Evolutionary conservation across 1,140 invertebrate species (phyloP), one percentile per base, ranked within the genome.

Genomic region (Heliconius nattereri): DNA sequence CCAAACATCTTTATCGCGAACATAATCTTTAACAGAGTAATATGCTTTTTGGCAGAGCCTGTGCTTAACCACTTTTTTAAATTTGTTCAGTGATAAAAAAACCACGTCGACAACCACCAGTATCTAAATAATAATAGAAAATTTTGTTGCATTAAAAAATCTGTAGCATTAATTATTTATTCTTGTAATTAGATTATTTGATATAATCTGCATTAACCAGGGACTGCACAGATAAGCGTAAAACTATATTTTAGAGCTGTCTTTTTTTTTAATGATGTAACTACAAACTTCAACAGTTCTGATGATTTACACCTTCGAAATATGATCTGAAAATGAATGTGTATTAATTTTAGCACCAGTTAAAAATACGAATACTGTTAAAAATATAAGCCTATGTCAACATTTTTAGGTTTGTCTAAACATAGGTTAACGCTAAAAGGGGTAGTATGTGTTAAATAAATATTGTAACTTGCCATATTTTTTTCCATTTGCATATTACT

Each of bases 271-370:
- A 66, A 66, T 66, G 60, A 66, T 29, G 60, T 66, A 29, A 29
- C 60, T 66, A 66, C 60, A 66, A 66, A 66, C 60, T 66, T 66
- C 60, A 66, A 66, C 60, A 71, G 60, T 72, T 71, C 54, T 71
- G 40, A 70, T 79, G 79, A 83, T 83, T 81, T 81, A 83, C 78
- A 78, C 45, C 75, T 81, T 13, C 66, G 75, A 78, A 78, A 83
- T 78, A 74, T 35, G 79, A 85, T 81, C 37, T 78, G 49, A 78
- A 80, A 78, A 81, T 78, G 78, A 74, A 80, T 80, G 78, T 57
- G 52, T 83, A 79, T 79, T 81, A 80, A 75, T 83, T 81, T 81
- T 78, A 81, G 80, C 73, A 77, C 23, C 70, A 60, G 60, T n/a
- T 37, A 35, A 29, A 45, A 76, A 73, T 76, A 73, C 57, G 37